Evolutionary conservation across 2,888 invertebrate species (phyloP).

Genomic region (Petrolisthes manimaculis): DNA sequence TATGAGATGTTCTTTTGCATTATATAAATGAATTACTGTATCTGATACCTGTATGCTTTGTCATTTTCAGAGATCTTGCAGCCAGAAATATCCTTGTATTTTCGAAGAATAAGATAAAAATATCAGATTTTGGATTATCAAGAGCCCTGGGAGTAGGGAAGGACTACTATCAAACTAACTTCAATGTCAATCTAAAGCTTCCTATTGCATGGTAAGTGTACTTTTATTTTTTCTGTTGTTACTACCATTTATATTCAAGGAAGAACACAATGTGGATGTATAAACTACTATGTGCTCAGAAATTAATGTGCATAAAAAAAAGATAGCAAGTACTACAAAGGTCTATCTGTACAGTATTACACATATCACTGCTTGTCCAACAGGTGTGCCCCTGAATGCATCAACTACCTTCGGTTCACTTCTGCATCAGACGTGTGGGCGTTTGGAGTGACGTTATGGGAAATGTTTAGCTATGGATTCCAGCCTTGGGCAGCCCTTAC

Average conservation of each 20-base stretch:
- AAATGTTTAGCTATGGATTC: slow-evolving; percentile 98
- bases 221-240: not conserved
- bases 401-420: slow-evolving; percentile 94
- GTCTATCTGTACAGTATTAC: no score
- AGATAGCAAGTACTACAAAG: no score
- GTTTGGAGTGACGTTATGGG: slow-evolving; percentile 98
- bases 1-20: not conserved
- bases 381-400: slow-evolving; percentile 97
- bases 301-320: no score
- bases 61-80: slow-evolving; percentile 84
- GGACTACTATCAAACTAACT: slow-evolving; percentile 98
- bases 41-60: not conserved
- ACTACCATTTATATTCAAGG: not conserved
- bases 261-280: not conserved
- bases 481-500: slow-evolving; percentile 98
- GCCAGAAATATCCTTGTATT: slow-evolving; percentile 98
- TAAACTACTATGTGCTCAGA: no score
- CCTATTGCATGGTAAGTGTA: slow-evolving; percentile 92
- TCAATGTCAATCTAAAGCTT: slow-evolving; percentile 94
- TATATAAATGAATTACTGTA: not conserved
- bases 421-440: slow-evolving; percentile 98
- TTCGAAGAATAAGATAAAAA: slow-evolving; percentile 95
- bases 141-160: slow-evolving; percentile 96
- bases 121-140: slow-evolving; percentile 97
- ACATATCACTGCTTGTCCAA: not conserved